Evolutionary conservation across 2,888 invertebrate species (phyloP).

Genomic region (Sphaerophoria taeniata): DNA sequence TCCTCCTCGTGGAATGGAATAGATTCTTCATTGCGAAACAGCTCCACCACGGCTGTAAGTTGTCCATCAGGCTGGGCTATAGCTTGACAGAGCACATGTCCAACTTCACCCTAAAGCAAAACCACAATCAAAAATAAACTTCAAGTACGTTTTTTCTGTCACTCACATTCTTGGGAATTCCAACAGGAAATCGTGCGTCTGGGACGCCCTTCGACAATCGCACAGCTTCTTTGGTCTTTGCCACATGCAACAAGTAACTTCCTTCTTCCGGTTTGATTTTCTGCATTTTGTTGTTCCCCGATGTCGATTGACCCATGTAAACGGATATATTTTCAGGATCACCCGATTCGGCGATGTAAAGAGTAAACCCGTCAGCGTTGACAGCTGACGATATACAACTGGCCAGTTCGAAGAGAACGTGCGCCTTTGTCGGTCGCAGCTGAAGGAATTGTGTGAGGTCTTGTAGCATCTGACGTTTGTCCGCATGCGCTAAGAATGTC

Average conservation of each 20-base stretch:
- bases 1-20: too few relatives aligned
- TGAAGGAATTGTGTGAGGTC: conserved; percentile 86
- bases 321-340: too few relatives aligned
- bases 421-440: conserved; percentile 85
- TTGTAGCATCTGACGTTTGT: conserved; percentile 86
- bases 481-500: conserved; percentile 86
- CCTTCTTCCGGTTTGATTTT: too few relatives aligned
- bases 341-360: too few relatives aligned
- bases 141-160: too few relatives aligned
- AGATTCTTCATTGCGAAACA: conserved; percentile 85
- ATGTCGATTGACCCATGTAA: too few relatives aligned
- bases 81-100: conserved; percentile 86
- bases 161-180: conserved; percentile 81
- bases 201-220: conserved; percentile 82
- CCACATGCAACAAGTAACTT: too few relatives aligned
- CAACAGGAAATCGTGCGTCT: conserved; percentile 84
- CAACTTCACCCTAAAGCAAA: conserved; percentile 80
- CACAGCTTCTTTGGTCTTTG: too few relatives aligned
- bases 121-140: background rate
- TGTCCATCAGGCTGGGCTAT: conserved; percentile 86
- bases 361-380: too few relatives aligned
- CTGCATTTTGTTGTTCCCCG: too few relatives aligned
- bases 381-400: too few relatives aligned
- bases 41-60: conserved; percentile 87
- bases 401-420: conserved; percentile 87